Evolutionary conservation across 2,797 vertebrate species (phyloP).

Genomic region (Malurus splendens): DNA sequence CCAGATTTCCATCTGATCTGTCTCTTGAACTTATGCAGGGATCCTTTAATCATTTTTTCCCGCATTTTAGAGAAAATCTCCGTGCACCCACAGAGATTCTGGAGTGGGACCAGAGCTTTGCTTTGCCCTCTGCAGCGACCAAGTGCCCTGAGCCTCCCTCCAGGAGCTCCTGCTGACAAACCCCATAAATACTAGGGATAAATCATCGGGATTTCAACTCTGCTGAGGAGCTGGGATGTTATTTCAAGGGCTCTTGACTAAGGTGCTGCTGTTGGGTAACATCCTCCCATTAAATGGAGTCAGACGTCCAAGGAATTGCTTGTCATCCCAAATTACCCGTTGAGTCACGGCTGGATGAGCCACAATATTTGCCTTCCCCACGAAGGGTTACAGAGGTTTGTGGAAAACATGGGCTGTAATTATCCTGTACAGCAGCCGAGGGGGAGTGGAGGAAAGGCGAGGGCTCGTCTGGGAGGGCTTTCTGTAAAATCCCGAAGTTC

Average conservation of each 20-base stretch:
- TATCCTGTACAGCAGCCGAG: not conserved
- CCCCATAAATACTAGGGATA: not conserved
- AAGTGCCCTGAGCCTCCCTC: not conserved
- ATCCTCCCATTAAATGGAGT: conserved; percentile 51
- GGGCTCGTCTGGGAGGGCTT: not conserved
- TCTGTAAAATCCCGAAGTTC: not conserved
- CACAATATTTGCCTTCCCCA: conserved; percentile 28
- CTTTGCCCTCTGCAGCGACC: not conserved
- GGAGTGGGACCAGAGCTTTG: not conserved
- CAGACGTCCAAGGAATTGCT: conserved; percentile 32
- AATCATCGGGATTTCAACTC: not conserved
- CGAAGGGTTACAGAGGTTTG: not conserved
- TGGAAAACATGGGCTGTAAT: not conserved
- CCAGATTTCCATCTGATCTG: not conserved
- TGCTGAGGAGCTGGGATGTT: not conserved
- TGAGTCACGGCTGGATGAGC: conserved; percentile 25
- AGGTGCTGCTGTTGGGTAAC: conserved; percentile 30
- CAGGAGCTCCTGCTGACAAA: not conserved
- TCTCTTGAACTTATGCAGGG: not conserved
- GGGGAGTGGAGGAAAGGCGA: not conserved
- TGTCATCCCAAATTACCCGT: conserved; percentile 32
- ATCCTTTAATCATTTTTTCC: not conserved
- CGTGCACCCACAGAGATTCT: not conserved
- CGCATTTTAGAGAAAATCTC: not conserved
- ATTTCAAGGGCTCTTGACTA: not conserved